These are phyloP conservation scores for Agrotis ipsilon DNA, from an alignment of 2,888 invertebrate genomes.

Conservation along the genomic window DNA sequence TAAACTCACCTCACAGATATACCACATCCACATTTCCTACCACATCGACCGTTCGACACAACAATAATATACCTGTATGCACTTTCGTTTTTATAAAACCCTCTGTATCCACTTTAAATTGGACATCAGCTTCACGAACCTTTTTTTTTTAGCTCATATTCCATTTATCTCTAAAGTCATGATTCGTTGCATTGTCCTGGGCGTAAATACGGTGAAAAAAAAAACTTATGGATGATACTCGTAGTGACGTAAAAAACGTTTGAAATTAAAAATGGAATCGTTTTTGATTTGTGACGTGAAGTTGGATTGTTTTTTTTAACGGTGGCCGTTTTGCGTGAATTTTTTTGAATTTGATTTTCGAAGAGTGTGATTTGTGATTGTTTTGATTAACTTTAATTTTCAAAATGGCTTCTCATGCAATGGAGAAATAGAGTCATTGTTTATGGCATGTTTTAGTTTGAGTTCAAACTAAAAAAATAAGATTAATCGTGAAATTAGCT, in stretches of 20 bases:
- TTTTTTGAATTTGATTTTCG: slow-evolving; percentile 33
- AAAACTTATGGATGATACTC: slow-evolving; percentile 69
- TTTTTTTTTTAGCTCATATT: slow-evolving; percentile 79
- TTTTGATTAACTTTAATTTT: neutral
- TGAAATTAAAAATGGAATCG: slow-evolving; percentile 64
- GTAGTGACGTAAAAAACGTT: slow-evolving; percentile 59
- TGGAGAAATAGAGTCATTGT: too few species aligned
- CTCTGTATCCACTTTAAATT: slow-evolving; percentile 79
- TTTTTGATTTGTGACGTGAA: slow-evolving; percentile 64
- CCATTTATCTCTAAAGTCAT: slow-evolving; percentile 86
- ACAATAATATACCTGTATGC: slow-evolving; percentile 74
- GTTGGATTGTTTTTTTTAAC: slow-evolving; percentile 37
- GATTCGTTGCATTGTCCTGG: slow-evolving; percentile 84
- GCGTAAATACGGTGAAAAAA: slow-evolving; percentile 80
- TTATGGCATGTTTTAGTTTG: too few species aligned
- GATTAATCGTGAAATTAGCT: too few species aligned
- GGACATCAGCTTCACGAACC: slow-evolving; percentile 79
- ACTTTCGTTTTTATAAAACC: slow-evolving; percentile 85
- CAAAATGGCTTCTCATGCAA: neutral
- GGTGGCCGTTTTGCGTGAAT: slow-evolving; percentile 28
- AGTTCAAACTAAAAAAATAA: too few species aligned
- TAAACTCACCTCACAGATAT: neutral
- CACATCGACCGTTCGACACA: slow-evolving; percentile 52
- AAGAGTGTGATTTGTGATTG: neutral
- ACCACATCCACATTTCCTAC: slow-evolving; percentile 40